phyloP scores from a whole-genome alignment of 2,888 invertebrate genomes.

The Marronus borbonicus region DNA sequence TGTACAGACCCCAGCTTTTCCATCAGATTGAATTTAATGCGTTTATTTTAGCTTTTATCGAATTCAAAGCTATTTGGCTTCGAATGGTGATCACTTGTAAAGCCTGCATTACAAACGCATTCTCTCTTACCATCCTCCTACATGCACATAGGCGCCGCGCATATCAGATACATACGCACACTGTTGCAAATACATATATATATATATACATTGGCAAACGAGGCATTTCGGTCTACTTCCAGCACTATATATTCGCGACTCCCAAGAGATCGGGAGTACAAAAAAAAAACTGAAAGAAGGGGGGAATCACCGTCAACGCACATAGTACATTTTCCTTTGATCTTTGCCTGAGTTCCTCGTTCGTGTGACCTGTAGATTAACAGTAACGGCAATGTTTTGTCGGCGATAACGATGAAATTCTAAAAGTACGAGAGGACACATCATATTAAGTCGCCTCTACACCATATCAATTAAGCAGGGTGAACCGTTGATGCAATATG shows the following conservation, averaged over 20 bases:
- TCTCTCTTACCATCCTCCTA: neutral
- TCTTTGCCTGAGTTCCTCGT: constrained; percentile 51
- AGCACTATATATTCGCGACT: constrained; percentile 18
- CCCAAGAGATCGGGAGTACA: constrained; percentile 36
- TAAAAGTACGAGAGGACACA: constrained; percentile 1
- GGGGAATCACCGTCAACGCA: constrained; percentile 53
- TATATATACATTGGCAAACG: neutral
- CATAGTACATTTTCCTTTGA: constrained; percentile 59
- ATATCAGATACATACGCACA: neutral
- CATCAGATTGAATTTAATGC: constrained; percentile 37
- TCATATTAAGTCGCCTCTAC: neutral
- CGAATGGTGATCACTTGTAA: constrained; percentile 43
- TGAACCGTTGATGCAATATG: neutral
- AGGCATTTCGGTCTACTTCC: constrained; percentile 7
- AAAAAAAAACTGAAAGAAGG: constrained; percentile 21
- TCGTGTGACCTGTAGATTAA: constrained; percentile 54
- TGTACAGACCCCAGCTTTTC: constrained; percentile 21
- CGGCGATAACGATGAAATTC: constrained; percentile 20
- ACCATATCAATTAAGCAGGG: neutral
- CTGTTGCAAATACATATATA: constrained; percentile 14
- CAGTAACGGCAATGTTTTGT: constrained; percentile 47
- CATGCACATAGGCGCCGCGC: no score
- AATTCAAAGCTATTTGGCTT: constrained; percentile 35
- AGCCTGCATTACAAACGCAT: constrained; percentile 51
- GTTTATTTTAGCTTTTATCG: constrained; percentile 45